Percentiles rank a stretch among this genome's conserved stretches.
Conservation (phyloP, 2,888 invertebrate species). For the Xanthia icteritia region DNA sequence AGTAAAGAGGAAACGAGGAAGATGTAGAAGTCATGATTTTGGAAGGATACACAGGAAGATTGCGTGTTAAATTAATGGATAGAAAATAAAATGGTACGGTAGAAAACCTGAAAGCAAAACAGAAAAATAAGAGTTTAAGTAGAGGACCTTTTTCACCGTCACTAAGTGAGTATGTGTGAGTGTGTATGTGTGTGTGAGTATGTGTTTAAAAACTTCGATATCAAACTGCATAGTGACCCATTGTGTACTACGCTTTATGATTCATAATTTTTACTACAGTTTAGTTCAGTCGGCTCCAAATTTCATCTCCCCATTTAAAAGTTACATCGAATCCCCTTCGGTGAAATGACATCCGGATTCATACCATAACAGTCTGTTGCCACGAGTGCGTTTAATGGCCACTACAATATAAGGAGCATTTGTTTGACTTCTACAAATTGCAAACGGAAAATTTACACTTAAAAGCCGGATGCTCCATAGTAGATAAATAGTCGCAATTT, state of each 20-base stretch:
- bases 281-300: constrained; percentile 6
- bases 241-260: background rate
- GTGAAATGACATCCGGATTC: constrained; percentile 63
- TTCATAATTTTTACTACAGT: background rate
- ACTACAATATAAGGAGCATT: constrained; percentile 71
- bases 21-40: constrained; percentile 52
- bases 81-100: background rate
- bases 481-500: constrained; percentile 88
- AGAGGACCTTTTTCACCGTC: background rate
- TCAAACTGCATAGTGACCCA: background rate
- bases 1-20: constrained; percentile 66
- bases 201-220: background rate
- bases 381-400: constrained; percentile 74
- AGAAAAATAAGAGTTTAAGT: background rate
- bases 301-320: constrained; percentile 56
- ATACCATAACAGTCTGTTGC: constrained; percentile 64
- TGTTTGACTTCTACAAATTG: constrained; percentile 83
- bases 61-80: constrained; percentile 10
- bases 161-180: background rate
- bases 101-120: too few relatives aligned
- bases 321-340: constrained; percentile 55
- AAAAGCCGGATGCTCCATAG: constrained; percentile 86
- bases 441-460: constrained; percentile 89
- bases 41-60: constrained; percentile 4
- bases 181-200: background rate